These are phyloP conservation scores for Mythimna impura DNA, from an alignment of 2,888 invertebrate genomes.

Conservation along the genomic window DNA sequence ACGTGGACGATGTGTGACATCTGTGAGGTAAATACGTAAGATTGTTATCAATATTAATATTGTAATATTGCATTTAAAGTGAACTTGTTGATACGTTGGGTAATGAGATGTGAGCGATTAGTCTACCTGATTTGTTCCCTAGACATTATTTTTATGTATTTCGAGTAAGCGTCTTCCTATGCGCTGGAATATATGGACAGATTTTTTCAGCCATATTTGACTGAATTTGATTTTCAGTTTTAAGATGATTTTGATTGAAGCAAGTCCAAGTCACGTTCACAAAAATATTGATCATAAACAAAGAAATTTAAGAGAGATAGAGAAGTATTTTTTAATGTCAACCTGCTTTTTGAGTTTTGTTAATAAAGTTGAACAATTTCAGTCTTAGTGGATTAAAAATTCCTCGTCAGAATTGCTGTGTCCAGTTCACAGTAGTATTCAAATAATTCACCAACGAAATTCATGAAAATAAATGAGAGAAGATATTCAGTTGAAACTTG, in stretches of 20 bases:
- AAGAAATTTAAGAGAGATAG: background rate
- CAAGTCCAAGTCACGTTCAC: background rate
- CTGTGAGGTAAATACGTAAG: slow-evolving; percentile 87
- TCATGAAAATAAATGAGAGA: slow-evolving; percentile 39
- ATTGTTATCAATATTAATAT: slow-evolving; percentile 88
- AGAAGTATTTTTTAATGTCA: background rate
- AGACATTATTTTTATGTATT: slow-evolving; percentile 83
- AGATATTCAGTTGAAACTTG: slow-evolving; percentile 38
- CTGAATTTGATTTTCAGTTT: slow-evolving; percentile 28
- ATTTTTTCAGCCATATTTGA: slow-evolving; percentile 58
- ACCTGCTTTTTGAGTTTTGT: slow-evolving; percentile 7
- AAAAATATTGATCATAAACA: slow-evolving; percentile 15
- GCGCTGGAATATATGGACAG: slow-evolving; percentile 64
- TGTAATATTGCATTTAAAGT: slow-evolving; percentile 80
- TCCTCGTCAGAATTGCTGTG: slow-evolving; percentile 15
- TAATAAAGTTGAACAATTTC: slow-evolving; percentile 14
- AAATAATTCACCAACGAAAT: slow-evolving; percentile 38
- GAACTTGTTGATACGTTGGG: slow-evolving; percentile 84
- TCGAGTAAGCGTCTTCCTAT: slow-evolving; percentile 85
- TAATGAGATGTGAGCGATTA: slow-evolving; percentile 74
- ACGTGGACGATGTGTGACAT: slow-evolving; percentile 86
- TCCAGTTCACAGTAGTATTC: slow-evolving; percentile 21
- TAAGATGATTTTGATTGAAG: background rate
- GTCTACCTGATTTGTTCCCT: slow-evolving; percentile 79
- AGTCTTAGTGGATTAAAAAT: slow-evolving; percentile 36